Base-by-base conservation (phyloP, 2,888 invertebrate genomes). In the Globia sparganii region DNA sequence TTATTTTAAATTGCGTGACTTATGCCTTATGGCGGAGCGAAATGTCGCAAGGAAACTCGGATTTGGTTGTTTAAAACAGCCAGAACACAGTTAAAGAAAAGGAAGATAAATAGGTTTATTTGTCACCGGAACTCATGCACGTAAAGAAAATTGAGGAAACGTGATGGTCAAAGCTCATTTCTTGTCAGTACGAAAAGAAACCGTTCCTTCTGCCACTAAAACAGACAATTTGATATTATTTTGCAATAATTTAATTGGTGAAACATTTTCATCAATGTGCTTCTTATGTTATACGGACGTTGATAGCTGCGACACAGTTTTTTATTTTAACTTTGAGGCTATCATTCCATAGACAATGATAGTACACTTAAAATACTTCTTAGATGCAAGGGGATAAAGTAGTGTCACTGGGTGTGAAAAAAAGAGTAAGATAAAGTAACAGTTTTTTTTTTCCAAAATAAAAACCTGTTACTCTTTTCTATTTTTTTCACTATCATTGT, bases 1-100 rank as follows among this genome's bases (percentile, higher is more conserved):
- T 76, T 70, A 85, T 85, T 83, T 83, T 81, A 81, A 76, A 85
- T 62, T 68, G 46, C 61, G 61, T 74, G 62, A 74, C 61, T 70
- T 81, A 68, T 84, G 69, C 66, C 15, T 43, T 53, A 56, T 9
- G 58, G 34, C 31, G 15, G 4, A 67, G 28, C 21, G 34, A 81
- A 80, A 68, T 53, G 28, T 58, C 15, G 18, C n/a, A 18, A 49
- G 78, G 21, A 61, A 61, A 66, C 1, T 62, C 2, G 2, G 9
- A 9, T 31, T 64, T 56, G 5, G 13, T 65, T 58, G 8, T 56
- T 37, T 64, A 1, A 34, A 64, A 72, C 40, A 15, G 5, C 15
- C n/a, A 46, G 64, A 18, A 46, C 13, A 28, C 6, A 25, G 18
- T 28, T 8, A 34, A 34, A 34, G 11, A 25, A 34, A 34, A 61